These are phyloP conservation scores for Danionella dracula DNA, from an alignment of 2,797 vertebrate species.

Conservation along the genomic window DNA sequence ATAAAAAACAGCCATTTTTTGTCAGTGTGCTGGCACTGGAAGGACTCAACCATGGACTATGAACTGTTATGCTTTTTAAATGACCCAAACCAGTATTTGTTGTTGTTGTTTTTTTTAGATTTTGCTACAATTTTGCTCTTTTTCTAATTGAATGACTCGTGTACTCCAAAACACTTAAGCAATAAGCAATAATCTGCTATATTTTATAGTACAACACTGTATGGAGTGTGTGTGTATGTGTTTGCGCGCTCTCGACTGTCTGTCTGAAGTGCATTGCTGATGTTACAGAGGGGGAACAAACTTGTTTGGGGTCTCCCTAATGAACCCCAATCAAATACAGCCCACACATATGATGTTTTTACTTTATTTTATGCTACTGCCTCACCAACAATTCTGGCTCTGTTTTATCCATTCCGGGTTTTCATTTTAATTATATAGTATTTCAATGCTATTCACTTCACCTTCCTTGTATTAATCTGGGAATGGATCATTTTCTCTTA, in stretches of 20 bases:
- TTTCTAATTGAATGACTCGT: slow-evolving; percentile 8
- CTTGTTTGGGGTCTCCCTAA: slow-evolving; percentile 5
- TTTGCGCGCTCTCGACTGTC: slow-evolving; percentile 58
- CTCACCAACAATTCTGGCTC: too few species aligned
- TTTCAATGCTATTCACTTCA: too few species aligned
- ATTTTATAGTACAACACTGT: slow-evolving; percentile 62
- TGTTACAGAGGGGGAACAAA: slow-evolving; percentile 30
- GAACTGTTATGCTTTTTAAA: slow-evolving; percentile 34
- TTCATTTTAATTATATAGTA: too few species aligned
- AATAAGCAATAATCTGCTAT: slow-evolving; percentile 38
- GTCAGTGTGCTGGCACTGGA: background rate
- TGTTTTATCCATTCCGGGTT: too few species aligned
- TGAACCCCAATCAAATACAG: background rate
- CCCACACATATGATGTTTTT: too few species aligned
- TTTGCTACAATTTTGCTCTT: slow-evolving; percentile 32
- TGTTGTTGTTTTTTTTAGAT: slow-evolving; percentile 41
- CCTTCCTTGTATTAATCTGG: too few species aligned
- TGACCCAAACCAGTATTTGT: slow-evolving; percentile 7
- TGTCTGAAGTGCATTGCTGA: slow-evolving; percentile 66
- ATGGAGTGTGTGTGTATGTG: slow-evolving; percentile 37
- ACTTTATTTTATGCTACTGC: too few species aligned
- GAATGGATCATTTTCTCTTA: too few species aligned
- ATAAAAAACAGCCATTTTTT: background rate
- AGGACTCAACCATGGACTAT: slow-evolving; percentile 11
- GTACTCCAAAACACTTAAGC: slow-evolving; percentile 30